Evolutionary conservation across 2,888 invertebrate genomes (phyloP), one percentile per base, ranked within the genome.

Genomic region (Habroteleia sp.): DNA sequence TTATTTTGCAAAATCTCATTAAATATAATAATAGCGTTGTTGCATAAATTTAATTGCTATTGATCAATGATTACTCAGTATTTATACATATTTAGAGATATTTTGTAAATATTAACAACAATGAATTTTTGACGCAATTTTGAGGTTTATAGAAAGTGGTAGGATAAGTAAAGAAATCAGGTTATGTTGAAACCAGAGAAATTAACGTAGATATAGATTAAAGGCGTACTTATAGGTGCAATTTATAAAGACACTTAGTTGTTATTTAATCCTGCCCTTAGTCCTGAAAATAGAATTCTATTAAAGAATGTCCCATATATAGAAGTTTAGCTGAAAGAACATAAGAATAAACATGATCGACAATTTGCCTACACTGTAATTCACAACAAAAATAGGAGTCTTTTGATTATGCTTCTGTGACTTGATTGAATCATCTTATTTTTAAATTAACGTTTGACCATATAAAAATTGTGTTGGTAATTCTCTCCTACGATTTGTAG

Each of bases 391-490:
- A 20, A 35, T 27, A 8, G 60, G 46, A 46, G 39, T 60, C 46
- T 46, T 50, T 11, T 48, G 20, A 41, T 62, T 62, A 62, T 62
- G 48, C 62, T 62, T 62, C 62, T 62, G 62, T 62, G 62, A 62
- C 37, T 13, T 23, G 41, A 17, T 14, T 60, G 46, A 60, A 37
- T 60, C 60, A 46, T 10, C 1, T 8, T 62, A 37, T 27, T 37
- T 25, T 46, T 60, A 11, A 31, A 25, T 3, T 20, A 14, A 37
- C 46, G 17, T 29, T 25, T 13, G 20, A 20, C 27, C 46, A 39
- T 48, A 62, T 37, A 41, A 41, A 63, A 63, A 33, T 13, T 42
- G 52, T 52, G 25, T 42, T 35, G 44, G 42, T 52, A 46, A 63
- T 52, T 39, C 25, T 50, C 52, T 48, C 42, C 35, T 65, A 42